Conservation (phyloP, 2,888 invertebrate species). For the Eupithecia insigniata region DNA sequence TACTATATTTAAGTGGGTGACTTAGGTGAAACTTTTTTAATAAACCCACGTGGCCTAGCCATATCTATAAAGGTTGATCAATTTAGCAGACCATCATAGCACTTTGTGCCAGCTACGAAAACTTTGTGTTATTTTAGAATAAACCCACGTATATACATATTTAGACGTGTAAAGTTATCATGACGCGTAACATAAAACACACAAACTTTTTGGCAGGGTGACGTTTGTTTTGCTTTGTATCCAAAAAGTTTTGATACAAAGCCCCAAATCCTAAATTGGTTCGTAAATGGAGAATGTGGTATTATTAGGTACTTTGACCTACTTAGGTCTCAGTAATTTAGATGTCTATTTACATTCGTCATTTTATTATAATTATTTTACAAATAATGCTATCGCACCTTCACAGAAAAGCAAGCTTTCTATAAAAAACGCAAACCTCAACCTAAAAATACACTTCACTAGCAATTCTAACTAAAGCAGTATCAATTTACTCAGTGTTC, state of each 20-base stretch:
- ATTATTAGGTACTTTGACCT: not conserved
- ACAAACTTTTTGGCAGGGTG: slow-evolving; percentile 26
- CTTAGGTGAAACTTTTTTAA: too few species aligned
- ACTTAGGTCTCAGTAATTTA: not conserved
- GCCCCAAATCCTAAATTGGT: not conserved
- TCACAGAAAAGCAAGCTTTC: not conserved
- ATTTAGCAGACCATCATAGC: too few species aligned
- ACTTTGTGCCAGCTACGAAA: not conserved
- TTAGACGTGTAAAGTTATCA: slow-evolving; percentile 7
- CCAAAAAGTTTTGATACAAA: slow-evolving; percentile 9
- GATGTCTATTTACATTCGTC: not conserved
- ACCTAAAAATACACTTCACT: not conserved
- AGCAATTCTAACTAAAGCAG: slow-evolving; percentile 10
- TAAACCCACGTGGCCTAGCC: too few species aligned
- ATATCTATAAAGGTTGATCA: too few species aligned
- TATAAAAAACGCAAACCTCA: not conserved
- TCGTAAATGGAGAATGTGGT: not conserved
- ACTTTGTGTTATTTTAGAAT: not conserved
- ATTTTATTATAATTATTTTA: not conserved
- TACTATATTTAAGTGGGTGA: too few species aligned
- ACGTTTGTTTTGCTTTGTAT: slow-evolving; percentile 7
- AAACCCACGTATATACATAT: not conserved
- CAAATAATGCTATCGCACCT: not conserved
- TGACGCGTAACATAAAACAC: slow-evolving; percentile 11
- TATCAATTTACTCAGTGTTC: slow-evolving; percentile 35